These are phyloP conservation scores for Petrocephalus sullivani DNA, from an alignment of 2,797 vertebrate species.

Conservation along the genomic window DNA sequence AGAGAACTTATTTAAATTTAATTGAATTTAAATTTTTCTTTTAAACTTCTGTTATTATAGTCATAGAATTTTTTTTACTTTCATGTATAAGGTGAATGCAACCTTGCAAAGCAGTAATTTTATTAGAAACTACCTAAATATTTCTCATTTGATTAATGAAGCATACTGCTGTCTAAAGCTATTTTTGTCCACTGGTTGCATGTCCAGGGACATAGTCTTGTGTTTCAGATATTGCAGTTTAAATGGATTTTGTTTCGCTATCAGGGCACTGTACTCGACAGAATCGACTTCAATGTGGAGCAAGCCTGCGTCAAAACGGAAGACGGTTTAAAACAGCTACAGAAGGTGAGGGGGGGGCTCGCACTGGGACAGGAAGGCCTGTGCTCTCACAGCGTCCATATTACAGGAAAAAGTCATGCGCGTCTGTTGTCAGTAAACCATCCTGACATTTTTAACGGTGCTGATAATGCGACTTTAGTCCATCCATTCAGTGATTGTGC, in stretches of 20 bases:
- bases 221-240: not conserved
- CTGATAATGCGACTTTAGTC: not conserved
- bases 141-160: too few species aligned
- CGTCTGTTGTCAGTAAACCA: not conserved
- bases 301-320: constrained; percentile 94
- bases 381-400: not conserved
- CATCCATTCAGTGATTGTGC: not conserved
- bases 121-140: too few species aligned
- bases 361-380: not conserved
- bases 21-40: not conserved
- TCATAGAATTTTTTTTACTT: not conserved
- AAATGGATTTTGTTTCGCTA: not conserved
- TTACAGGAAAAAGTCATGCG: not conserved
- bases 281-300: constrained; percentile 96
- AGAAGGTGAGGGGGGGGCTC: constrained; percentile 72
- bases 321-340: constrained; percentile 88
- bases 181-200: too few species aligned
- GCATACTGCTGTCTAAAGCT: too few species aligned
- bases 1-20: not conserved
- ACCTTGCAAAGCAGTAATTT: not conserved
- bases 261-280: constrained; percentile 93
- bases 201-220: not conserved
- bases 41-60: not conserved
- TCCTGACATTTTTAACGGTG: not conserved
- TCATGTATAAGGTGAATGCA: not conserved